Percentiles rank a stretch among this genome's conserved stretches.
Evolutionary conservation across 1,140 invertebrate genomes (phyloP).

Genomic region (Pararge aegeria): DNA sequence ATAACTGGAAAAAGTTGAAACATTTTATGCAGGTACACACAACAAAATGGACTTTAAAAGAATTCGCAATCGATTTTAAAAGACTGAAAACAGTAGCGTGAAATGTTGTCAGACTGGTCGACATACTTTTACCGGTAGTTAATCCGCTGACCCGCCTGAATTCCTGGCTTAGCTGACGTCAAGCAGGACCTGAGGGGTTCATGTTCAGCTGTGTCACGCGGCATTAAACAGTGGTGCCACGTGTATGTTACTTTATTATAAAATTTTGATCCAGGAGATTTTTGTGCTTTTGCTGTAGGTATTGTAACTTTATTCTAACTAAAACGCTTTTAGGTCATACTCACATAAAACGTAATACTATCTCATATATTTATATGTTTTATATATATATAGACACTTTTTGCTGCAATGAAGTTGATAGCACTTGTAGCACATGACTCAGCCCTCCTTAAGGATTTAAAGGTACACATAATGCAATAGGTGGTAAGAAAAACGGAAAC

Average conservation of each 20-base stretch:
- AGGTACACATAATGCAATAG: too few relatives aligned
- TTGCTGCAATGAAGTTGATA: too few relatives aligned
- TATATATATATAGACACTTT: too few relatives aligned
- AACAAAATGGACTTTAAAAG: background rate
- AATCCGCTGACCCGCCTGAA: conserved; percentile 5
- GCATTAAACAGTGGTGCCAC: background rate
- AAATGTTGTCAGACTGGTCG: background rate
- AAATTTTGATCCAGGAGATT: conserved; percentile 5
- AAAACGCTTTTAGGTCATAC: too few relatives aligned
- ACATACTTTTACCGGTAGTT: conserved; percentile 1
- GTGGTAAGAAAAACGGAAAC: too few relatives aligned
- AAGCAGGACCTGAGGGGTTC: conserved; percentile 1
- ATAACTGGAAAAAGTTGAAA: too few relatives aligned
- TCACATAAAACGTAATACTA: too few relatives aligned
- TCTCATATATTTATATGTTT: too few relatives aligned
- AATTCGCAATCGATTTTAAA: background rate
- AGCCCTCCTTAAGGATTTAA: too few relatives aligned
- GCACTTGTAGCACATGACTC: too few relatives aligned
- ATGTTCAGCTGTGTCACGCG: conserved; percentile 5
- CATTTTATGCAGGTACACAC: background rate
- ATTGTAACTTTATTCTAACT: too few relatives aligned
- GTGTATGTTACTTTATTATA: conserved; percentile 1
- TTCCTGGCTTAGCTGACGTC: conserved; percentile 5
- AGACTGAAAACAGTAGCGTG: background rate
- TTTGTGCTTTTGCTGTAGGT: too few relatives aligned